These are phyloP conservation scores for Chalcosyrphus nemorum DNA, from an alignment of 2,888 invertebrate genomes.

Conservation along the genomic window DNA sequence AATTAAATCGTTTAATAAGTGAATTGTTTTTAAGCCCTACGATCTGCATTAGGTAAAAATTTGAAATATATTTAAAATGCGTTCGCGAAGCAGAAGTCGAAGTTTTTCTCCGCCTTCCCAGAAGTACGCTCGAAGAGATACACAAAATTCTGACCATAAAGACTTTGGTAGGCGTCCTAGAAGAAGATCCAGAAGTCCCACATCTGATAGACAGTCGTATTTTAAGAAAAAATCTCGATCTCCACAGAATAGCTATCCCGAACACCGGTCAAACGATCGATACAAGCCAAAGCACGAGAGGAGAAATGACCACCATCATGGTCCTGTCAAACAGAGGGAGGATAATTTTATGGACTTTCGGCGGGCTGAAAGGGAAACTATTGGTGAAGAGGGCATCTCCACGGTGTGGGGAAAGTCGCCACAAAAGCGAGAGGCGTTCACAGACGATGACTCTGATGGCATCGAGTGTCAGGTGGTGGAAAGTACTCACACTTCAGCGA, in stretches of 20 bases:
- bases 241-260: conserved; percentile 48
- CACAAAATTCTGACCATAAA: neutral
- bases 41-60: neutral
- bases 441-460: conserved; percentile 82
- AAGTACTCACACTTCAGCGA: conserved; percentile 76
- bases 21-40: too few species aligned
- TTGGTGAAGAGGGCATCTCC: conserved; percentile 87
- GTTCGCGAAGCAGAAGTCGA: conserved; percentile 43
- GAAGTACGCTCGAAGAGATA: neutral
- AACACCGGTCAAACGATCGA: conserved; percentile 78
- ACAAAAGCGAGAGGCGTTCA: conserved; percentile 84
- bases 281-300: conserved; percentile 74
- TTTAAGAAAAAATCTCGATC: conserved; percentile 8
- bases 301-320: conserved; percentile 54
- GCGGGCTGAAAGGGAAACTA: conserved; percentile 88
- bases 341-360: conserved; percentile 88
- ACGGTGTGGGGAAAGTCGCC: conserved; percentile 91
- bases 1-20: too few species aligned
- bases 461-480: conserved; percentile 75
- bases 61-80: neutral
- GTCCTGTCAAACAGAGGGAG: conserved; percentile 75
- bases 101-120: conserved; percentile 10
- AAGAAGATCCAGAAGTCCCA: conserved; percentile 38
- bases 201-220: conserved; percentile 8
- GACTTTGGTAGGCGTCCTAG: conserved; percentile 1